These are phyloP conservation scores for Thysanoteuthis rhombus DNA, from an alignment of 2,888 invertebrate genomes.

Conservation along the genomic window DNA sequence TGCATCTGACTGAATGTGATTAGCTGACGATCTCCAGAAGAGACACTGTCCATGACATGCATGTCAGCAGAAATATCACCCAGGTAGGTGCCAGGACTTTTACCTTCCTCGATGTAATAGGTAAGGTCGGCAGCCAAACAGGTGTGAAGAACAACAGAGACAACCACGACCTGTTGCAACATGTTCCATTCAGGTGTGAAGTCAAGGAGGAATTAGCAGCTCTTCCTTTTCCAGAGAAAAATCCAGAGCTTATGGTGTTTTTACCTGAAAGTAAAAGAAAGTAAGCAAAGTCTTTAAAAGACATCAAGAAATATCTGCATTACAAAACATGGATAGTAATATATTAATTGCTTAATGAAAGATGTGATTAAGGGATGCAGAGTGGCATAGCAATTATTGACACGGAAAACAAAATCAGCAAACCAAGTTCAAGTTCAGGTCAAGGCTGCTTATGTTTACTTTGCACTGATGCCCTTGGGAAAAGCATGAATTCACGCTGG, in stretches of 20 bases:
- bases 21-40: background rate
- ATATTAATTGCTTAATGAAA: no score
- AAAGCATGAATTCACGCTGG: no score
- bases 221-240: background rate
- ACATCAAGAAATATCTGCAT: background rate
- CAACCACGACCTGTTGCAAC: background rate
- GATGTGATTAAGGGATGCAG: no score
- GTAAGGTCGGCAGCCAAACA: background rate
- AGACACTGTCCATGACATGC: background rate
- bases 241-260: background rate
- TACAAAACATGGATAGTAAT: no score
- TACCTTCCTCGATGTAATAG: conserved; percentile 12
- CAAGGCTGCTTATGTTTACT: no score
- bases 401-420: no score
- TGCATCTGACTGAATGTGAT: background rate
- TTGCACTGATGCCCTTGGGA: no score
- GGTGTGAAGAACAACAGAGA: background rate
- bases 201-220: background rate
- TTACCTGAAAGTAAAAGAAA: background rate
- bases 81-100: background rate
- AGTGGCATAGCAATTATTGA: no score
- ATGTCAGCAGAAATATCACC: background rate
- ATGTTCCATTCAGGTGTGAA: conserved; percentile 12
- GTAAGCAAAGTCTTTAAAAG: background rate
- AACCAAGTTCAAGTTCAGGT: no score